A percentile compares a stretch with the other conserved stretches of the same genome.
These are phyloP conservation scores for Crotalus horridus DNA, from an alignment of 2,113 vertebrate genomes.

Conservation along the genomic window DNA sequence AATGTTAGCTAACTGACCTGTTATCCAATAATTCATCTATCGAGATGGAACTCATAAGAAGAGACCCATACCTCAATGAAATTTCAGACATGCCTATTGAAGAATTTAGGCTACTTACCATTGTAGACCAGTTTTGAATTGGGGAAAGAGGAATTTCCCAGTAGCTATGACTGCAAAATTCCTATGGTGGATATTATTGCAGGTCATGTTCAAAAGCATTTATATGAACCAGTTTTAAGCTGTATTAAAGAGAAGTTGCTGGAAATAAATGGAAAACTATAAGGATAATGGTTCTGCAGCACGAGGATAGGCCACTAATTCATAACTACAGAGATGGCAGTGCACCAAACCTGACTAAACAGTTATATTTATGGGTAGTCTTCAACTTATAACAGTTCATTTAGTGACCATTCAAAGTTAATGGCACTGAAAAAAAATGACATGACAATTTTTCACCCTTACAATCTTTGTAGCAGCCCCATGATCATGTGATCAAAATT, in stretches of 20 bases:
- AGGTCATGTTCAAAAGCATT: not conserved
- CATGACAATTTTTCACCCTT: too few relatives aligned
- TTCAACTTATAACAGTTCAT: too few relatives aligned
- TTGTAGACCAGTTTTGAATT: not conserved
- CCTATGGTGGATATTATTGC: not conserved
- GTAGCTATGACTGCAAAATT: not conserved
- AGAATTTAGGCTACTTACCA: not conserved
- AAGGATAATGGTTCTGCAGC: not conserved
- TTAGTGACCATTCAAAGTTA: too few relatives aligned
- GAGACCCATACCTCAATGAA: not conserved
- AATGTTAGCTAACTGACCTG: not conserved
- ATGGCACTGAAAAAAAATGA: too few relatives aligned
- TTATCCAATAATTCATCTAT: not conserved
- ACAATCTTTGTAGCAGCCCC: too few relatives aligned
- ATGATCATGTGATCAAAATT: too few relatives aligned
- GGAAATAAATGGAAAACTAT: not conserved
- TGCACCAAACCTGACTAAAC: not conserved
- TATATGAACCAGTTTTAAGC: not conserved
- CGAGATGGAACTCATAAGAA: not conserved
- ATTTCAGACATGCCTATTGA: not conserved
- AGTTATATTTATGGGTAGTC: not conserved
- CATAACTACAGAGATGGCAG: not conserved
- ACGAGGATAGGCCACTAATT: not conserved
- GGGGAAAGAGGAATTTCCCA: not conserved
- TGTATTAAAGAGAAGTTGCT: not conserved